Conservation (phyloP, 2,888 invertebrate genomes). For the Trichopoda pennipes region DNA sequence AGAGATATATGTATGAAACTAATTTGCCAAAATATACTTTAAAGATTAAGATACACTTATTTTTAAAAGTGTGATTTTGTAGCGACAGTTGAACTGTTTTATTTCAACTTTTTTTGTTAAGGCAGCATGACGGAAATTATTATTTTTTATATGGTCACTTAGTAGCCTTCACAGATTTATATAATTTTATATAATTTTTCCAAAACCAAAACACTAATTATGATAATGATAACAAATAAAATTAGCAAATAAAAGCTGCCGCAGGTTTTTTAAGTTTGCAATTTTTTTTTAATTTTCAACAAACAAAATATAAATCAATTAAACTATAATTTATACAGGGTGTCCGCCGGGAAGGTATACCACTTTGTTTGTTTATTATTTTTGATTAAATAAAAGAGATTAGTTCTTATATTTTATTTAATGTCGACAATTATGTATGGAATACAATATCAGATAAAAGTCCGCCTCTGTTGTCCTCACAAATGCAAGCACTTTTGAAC, state of each 20-base stretch:
- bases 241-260: conserved; percentile 12
- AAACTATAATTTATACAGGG: too few species aligned
- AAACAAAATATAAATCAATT: too few species aligned
- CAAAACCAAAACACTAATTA: background rate
- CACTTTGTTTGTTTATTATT: too few species aligned
- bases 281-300: background rate
- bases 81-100: conserved; percentile 41
- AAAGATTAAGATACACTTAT: conserved; percentile 16
- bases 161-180: conserved; percentile 20
- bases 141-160: conserved; percentile 51
- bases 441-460: too few species aligned
- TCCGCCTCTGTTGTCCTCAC: too few species aligned
- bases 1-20: background rate
- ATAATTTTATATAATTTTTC: conserved; percentile 32
- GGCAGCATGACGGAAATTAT: conserved; percentile 57
- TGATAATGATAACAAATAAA: background rate
- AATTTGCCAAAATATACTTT: conserved; percentile 36
- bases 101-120: background rate
- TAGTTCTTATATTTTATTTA: too few species aligned
- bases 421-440: too few species aligned
- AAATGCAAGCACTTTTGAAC: too few species aligned
- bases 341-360: too few species aligned
- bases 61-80: conserved; percentile 22
- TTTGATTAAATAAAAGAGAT: too few species aligned
- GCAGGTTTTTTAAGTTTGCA: conserved; percentile 1